phyloP scores from a whole-genome alignment of 30 jellyfish, hydroid and myxozoan genomes.

The Euphysa ruthae region DNA sequence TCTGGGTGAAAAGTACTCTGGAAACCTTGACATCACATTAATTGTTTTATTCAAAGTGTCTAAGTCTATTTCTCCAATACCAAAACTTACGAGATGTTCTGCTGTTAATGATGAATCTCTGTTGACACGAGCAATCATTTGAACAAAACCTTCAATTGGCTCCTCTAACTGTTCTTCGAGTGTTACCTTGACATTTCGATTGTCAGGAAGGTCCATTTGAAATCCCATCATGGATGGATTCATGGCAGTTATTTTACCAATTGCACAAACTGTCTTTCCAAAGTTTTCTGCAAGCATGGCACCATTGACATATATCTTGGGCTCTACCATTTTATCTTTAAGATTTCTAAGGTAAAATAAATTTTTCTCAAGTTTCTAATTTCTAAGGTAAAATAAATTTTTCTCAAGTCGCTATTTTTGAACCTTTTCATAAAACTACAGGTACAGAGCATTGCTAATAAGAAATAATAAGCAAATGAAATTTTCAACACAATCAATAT shows the following conservation, averaged over 20 bases:
- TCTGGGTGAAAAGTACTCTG: conserved; percentile 15
- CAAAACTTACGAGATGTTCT: conserved; percentile 28
- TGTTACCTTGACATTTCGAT: conserved; percentile 11
- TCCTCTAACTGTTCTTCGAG: conserved; percentile 32
- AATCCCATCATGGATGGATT: conserved; percentile 13
- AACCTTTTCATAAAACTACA: too few species aligned
- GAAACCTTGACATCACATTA: background rate
- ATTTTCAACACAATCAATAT: too few species aligned
- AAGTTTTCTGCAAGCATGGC: conserved; percentile 19
- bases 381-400: too few species aligned
- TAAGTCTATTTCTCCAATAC: conserved; percentile 37
- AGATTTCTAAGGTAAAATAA: background rate
- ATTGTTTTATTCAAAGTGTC: conserved; percentile 4
- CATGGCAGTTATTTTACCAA: conserved; percentile 17
- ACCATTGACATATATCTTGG: conserved; percentile 22
- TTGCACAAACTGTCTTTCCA: conserved; percentile 28
- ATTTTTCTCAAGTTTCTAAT: too few species aligned
- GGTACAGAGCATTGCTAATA: too few species aligned
- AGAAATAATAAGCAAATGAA: too few species aligned
- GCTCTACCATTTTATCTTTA: background rate
- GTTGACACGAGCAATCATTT: conserved; percentile 31
- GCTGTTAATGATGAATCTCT: conserved; percentile 6
- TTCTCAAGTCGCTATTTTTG: too few species aligned
- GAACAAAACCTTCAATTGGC: conserved; percentile 24
- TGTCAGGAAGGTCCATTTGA: conserved; percentile 16